Percentiles rank a stretch among this genome's conserved stretches.
Evolutionary conservation across 2,113 vertebrate genomes (phyloP).

Genomic region (Muscicapa adusta): DNA sequence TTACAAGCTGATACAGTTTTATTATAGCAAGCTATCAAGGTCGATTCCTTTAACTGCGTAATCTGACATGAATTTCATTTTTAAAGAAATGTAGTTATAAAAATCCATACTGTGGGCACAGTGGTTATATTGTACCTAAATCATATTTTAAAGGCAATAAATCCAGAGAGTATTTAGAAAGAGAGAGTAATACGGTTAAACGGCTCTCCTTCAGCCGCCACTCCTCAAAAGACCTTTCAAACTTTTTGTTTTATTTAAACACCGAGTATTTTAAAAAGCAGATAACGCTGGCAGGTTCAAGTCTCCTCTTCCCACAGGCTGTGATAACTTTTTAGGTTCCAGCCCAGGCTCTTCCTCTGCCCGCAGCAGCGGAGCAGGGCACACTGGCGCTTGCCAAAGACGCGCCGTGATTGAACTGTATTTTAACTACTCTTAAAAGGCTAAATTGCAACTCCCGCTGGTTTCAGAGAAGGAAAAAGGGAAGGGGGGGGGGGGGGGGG

Average conservation of each 20-base stretch:
- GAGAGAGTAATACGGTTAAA: background rate
- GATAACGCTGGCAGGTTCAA: background rate
- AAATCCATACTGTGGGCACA: conserved; percentile 56
- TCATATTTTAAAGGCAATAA: conserved; percentile 54
- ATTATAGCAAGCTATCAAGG: conserved; percentile 69
- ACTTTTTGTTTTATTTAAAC: background rate
- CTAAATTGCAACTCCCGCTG: background rate
- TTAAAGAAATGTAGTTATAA: conserved; percentile 64
- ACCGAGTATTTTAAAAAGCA: background rate
- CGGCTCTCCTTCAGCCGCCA: background rate
- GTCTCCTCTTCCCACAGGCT: background rate
- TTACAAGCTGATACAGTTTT: conserved; percentile 79
- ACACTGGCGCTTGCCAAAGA: background rate
- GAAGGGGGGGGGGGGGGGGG: rapidly evolving
- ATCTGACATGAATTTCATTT: conserved; percentile 70
- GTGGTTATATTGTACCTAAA: conserved; percentile 53
- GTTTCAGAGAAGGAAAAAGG: background rate
- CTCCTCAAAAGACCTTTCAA: background rate
- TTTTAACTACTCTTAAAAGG: background rate
- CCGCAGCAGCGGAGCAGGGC: background rate
- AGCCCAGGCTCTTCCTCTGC: background rate
- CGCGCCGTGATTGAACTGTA: background rate
- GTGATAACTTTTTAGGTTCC: background rate
- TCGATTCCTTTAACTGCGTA: conserved; percentile 65
- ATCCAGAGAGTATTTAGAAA: conserved; percentile 13